Conservation (phyloP, 92 coral and sea anemone genomes). For the Nematostella vectensis region DNA sequence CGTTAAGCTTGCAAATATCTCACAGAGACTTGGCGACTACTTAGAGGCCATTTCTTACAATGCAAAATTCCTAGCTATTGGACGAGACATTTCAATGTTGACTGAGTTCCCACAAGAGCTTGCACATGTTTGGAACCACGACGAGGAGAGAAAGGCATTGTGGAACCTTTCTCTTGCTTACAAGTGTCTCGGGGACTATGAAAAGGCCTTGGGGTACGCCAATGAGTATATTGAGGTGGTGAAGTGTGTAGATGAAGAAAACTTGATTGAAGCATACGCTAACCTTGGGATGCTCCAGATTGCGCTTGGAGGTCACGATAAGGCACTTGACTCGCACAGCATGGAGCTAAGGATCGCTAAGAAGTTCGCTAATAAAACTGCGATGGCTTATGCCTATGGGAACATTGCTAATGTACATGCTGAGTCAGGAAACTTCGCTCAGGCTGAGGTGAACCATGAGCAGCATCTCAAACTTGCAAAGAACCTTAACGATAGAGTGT, state of each 20-base stretch:
- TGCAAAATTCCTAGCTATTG: constrained; percentile 66
- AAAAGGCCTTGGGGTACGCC: constrained; percentile 53
- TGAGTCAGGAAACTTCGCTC: constrained; percentile 47
- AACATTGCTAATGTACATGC: constrained; percentile 67
- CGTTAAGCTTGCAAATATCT: constrained; percentile 57
- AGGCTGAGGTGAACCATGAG: constrained; percentile 54
- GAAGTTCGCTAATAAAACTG: constrained; percentile 40
- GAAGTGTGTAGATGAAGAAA: constrained; percentile 42
- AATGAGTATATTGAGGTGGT: constrained; percentile 51
- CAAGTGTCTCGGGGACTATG: constrained; percentile 57
- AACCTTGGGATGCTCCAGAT: constrained; percentile 65
- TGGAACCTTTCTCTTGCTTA: constrained; percentile 75
- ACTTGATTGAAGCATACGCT: constrained; percentile 36
- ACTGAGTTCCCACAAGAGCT: background rate
- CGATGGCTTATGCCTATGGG: constrained; percentile 69
- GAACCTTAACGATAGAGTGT: constrained; percentile 49
- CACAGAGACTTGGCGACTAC: constrained; percentile 58
- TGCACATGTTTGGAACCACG: constrained; percentile 49
- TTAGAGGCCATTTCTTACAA: constrained; percentile 64
- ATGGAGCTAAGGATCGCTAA: constrained; percentile 55
- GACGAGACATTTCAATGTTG: constrained; percentile 48
- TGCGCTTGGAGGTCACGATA: constrained; percentile 46
- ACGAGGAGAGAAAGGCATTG: constrained; percentile 59
- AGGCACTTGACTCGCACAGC: constrained; percentile 59
- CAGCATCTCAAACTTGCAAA: constrained; percentile 69